Percentiles rank a stretch among this genome's conserved stretches.
phyloP scores from a whole-genome alignment of 2,113 vertebrate genomes.

The Anas platyrhynchos region DNA sequence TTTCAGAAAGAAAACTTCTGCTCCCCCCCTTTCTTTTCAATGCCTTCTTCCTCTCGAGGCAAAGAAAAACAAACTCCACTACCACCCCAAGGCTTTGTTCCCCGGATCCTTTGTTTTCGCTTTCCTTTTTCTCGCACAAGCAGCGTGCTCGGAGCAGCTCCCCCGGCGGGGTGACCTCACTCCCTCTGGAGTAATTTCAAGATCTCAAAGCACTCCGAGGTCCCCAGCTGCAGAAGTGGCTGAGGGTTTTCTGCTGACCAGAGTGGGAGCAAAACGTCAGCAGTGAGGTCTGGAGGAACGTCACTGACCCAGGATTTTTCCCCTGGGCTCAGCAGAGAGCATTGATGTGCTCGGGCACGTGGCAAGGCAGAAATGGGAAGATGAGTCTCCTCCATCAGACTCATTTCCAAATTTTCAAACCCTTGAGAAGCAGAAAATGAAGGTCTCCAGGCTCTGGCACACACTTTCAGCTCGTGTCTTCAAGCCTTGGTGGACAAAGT shows the following conservation, averaged over 20 bases:
- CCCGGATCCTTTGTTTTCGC: not conserved
- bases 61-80: not conserved
- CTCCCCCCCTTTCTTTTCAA: not conserved
- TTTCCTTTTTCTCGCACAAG: not conserved
- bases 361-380: accelerated
- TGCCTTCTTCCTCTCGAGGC: not conserved
- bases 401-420: not conserved
- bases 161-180: not conserved
- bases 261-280: not conserved
- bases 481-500: not conserved
- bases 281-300: not conserved
- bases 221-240: not conserved
- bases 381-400: not conserved
- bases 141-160: not conserved
- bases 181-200: not conserved
- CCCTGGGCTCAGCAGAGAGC: not conserved
- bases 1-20: not conserved
- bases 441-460: not conserved
- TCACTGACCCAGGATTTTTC: accelerated
- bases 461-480: not conserved
- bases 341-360: not conserved
- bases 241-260: not conserved
- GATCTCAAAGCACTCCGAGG: not conserved
- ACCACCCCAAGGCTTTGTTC: not conserved
- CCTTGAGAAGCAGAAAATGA: not conserved